These are phyloP conservation scores for Portevinia maculata DNA, from an alignment of 2,888 invertebrate species.

Conservation along the genomic window DNA sequence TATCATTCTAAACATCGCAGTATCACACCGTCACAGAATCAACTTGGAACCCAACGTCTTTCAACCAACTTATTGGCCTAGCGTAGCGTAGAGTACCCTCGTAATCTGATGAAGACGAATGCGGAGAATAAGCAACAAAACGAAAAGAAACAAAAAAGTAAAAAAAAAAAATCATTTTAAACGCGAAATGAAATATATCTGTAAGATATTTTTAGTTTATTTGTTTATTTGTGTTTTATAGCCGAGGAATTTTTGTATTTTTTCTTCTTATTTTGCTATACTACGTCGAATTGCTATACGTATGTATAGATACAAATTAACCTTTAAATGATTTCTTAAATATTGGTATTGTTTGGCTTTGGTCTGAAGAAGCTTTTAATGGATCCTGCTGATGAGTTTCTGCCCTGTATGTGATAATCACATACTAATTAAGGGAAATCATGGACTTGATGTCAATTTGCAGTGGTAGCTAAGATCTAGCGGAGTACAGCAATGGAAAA, in stretches of 20 bases:
- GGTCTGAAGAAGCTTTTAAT: not conserved
- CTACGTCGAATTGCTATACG: too few species aligned
- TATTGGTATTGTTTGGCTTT: not conserved
- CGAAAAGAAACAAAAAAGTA: not conserved
- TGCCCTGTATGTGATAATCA: too few species aligned
- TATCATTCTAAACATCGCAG: too few species aligned
- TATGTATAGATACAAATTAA: too few species aligned
- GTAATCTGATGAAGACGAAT: constrained; percentile 9
- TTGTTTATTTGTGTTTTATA: constrained; percentile 68
- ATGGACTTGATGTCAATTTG: too few species aligned
- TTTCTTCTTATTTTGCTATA: constrained; percentile 23
- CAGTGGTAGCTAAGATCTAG: too few species aligned
- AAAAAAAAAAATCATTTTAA: constrained; percentile 21
- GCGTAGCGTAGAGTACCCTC: not conserved
- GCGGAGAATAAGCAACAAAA: constrained; percentile 14
- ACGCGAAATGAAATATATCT: constrained; percentile 60
- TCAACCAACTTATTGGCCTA: constrained; percentile 18
- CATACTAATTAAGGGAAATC: too few species aligned
- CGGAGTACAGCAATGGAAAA: too few species aligned
- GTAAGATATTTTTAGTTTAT: constrained; percentile 70
- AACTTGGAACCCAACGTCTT: constrained; percentile 16
- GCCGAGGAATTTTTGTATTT: constrained; percentile 61
- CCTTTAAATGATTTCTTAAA: not conserved
- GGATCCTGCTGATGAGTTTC: too few species aligned
- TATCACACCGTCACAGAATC: constrained; percentile 16